Base-by-base conservation (phyloP, 2,113 vertebrate species). In the Phalacrocorax carbo region DNA sequence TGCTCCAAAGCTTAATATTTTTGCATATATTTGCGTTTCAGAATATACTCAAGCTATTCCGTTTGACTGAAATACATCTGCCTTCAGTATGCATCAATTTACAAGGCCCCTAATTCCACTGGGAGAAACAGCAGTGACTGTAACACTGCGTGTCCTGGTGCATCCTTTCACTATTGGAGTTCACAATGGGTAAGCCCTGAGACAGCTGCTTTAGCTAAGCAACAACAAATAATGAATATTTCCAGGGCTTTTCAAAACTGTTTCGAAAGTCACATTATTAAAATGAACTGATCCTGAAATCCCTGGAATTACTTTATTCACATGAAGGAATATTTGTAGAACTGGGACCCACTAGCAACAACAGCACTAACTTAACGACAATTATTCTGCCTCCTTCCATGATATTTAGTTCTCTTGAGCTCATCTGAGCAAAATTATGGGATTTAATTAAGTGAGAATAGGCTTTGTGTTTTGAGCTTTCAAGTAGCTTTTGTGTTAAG, bases 381-480 rank as follows among this genome's bases (percentile, higher is more conserved):
- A 51, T 82, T n/a, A 65, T 44, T n/a, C 32, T 81, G 73, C 38
- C 69, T 91, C 76, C 66, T 83, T 68, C 84, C 58, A 20, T 7
- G 23, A 66, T 14, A 25, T 46, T 75, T 15, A 51, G 79, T 29
- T 86, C 64, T 92, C 82, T 73, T 70, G 82, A 88, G 71, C 51
- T 92, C 42, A 27, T 73, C 80, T 34, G 61, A 54, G 90, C 95
- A 76, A 61, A 58, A 49, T 16, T 9, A 66, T 75, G 76, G 38
- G 62, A 85, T 93, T 88, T 79, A 93, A 92, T 87, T 77, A 91
- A 84, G 38, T 89, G 71, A 93, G 82, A 51, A 88, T 4, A 89
- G 64, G 22, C 51, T 77, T 77, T 54, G 25, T 89, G 86, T 46
- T 89, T 87, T 69, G 68, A 91, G 70, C 15, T 40, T 27, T 85